Conservation (phyloP, 2,113 vertebrate genomes). For the Cromileptes altivelis region DNA sequence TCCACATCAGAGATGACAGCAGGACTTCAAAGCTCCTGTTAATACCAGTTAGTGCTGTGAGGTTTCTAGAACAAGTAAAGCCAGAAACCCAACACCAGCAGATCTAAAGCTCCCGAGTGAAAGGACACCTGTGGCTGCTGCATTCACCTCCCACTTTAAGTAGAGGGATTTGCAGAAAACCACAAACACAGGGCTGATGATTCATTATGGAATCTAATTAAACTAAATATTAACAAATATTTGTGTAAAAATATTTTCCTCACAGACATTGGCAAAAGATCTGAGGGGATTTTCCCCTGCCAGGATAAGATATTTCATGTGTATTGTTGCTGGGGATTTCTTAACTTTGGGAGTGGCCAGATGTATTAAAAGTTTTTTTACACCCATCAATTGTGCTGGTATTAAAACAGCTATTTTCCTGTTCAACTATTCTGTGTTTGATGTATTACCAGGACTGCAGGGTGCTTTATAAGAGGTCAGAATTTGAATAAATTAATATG, state of each 20-base stretch:
- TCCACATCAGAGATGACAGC: constrained; percentile 54
- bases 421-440: constrained; percentile 73
- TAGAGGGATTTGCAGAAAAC: constrained; percentile 60
- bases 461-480: constrained; percentile 73
- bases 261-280: constrained; percentile 68
- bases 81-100: constrained; percentile 57
- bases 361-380: constrained; percentile 64
- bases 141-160: constrained; percentile 62
- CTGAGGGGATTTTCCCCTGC: constrained; percentile 58
- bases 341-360: constrained; percentile 61
- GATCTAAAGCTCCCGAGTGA: constrained; percentile 59
- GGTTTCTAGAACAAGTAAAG: constrained; percentile 59
- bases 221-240: constrained; percentile 57
- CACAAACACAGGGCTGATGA: constrained; percentile 49
- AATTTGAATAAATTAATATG: constrained; percentile 79
- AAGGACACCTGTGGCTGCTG: constrained; percentile 70
- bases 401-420: constrained; percentile 72
- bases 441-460: constrained; percentile 77
- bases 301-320: constrained; percentile 64
- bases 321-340: constrained; percentile 75
- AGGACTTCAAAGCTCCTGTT: constrained; percentile 55
- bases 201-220: constrained; percentile 54
- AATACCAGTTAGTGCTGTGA: constrained; percentile 29
- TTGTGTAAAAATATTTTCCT: constrained; percentile 38
- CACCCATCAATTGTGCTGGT: constrained; percentile 63